phyloP scores from a whole-genome alignment of 2,113 vertebrate species.

The Ceratotherium simum region DNA sequence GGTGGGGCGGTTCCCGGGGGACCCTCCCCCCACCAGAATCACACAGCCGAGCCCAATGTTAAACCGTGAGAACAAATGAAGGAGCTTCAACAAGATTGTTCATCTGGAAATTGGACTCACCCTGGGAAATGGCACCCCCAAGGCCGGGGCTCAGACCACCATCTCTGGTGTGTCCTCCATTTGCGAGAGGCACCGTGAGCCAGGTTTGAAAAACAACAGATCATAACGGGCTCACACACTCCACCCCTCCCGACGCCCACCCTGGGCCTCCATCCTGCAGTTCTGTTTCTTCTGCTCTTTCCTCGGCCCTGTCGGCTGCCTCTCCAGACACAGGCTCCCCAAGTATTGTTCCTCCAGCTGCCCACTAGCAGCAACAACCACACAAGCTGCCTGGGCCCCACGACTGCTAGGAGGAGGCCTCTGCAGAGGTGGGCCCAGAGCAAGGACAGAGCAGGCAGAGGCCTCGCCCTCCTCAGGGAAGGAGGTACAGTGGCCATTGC shows the following conservation, averaged over 20 bases:
- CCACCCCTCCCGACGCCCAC: background rate
- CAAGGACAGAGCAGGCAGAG: background rate
- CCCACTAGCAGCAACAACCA: background rate
- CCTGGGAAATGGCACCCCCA: background rate
- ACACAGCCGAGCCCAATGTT: background rate
- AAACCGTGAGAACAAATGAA: background rate
- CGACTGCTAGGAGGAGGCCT: background rate
- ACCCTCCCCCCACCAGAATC: background rate
- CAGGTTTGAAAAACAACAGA: background rate
- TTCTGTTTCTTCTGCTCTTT: background rate
- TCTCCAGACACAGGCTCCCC: background rate
- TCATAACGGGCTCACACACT: fast-evolving
- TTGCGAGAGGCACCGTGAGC: background rate
- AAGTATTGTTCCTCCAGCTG: background rate
- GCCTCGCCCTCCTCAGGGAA: fast-evolving
- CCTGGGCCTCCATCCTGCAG: fast-evolving
- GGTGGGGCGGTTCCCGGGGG: background rate
- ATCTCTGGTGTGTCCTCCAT: background rate
- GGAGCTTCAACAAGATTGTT: background rate
- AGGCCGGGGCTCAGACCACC: background rate
- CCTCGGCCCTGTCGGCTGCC: background rate
- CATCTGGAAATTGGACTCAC: background rate
- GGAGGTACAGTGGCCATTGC: background rate
- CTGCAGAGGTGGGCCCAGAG: background rate
- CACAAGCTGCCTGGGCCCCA: background rate